Base-by-base conservation (phyloP, 2,888 invertebrate genomes). In the Euspilapteryx auroguttella region DNA sequence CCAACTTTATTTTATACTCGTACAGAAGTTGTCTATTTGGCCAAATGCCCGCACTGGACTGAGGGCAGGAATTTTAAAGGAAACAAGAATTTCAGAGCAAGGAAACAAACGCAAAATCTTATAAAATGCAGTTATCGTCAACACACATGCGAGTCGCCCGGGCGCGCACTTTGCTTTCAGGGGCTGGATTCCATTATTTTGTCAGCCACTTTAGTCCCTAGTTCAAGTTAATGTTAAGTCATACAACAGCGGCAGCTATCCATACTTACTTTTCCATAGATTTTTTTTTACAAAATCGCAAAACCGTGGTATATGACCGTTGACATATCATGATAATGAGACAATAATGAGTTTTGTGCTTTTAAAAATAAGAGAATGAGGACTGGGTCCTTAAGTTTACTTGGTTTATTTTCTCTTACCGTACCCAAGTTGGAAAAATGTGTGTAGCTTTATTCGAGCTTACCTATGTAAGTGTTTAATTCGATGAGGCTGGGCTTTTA, bases 121-220 rank as follows among this genome's bases (percentile, higher is more conserved):
- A 65, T 56, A 57, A 63, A 63, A 62, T 58, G 52, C 55, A 57
- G 62, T 68, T 62, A 65, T 57, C 52, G 58, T 68, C 61, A 61
- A 58, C 57, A 59, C 50, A 59, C 55, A 62, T 50, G 48, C 42
- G 42, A 45, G 41, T 51, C 45, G 46, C 40, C 47, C 47, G 48
- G 53, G 49, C 49, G 41, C 49, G 49, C 47, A 49, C 39, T 36
- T 35, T 44, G 45, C 46, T 56, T 49, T 42, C 41, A 41, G 37
- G 41, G n/a, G n/a, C n/a, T n/a, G n/a, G n/a, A n/a, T n/a, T n/a
- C n/a, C n/a, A n/a, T n/a, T n/a, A n/a, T n/a, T n/a, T n/a, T n/a
- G n/a, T n/a, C n/a, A n/a, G n/a, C n/a, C n/a, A n/a, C n/a, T n/a
- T n/a, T n/a, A n/a, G n/a, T n/a, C n/a, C n/a, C n/a, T n/a, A n/a